Conservation (phyloP, 2,113 vertebrate species). For the Pseudolaguvia tuberculata region DNA sequence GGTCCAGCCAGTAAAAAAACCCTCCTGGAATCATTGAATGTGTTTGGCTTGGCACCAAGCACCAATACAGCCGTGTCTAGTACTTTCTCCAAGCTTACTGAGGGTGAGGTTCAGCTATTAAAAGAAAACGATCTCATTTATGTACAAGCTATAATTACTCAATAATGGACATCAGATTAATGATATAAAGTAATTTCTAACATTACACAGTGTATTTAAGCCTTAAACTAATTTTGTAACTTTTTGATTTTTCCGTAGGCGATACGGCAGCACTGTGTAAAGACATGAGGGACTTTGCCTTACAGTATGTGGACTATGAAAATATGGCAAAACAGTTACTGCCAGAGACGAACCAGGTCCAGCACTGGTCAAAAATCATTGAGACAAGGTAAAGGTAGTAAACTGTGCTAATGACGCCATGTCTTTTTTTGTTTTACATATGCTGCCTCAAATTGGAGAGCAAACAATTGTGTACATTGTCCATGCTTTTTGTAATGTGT, state of each 20-base stretch:
- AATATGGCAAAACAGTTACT: slow-evolving; percentile 73
- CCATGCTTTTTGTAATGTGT: too few relatives aligned
- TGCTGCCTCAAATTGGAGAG: too few relatives aligned
- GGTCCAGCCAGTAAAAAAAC: slow-evolving; percentile 73
- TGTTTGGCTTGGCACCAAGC: slow-evolving; percentile 71
- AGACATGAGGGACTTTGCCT: slow-evolving; percentile 72
- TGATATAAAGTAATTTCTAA: not conserved
- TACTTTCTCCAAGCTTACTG: slow-evolving; percentile 75
- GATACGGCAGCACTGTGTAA: slow-evolving; percentile 69
- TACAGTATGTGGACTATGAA: slow-evolving; percentile 70
- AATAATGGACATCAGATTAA: not conserved
- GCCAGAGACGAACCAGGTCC: slow-evolving; percentile 71
- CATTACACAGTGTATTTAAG: not conserved
- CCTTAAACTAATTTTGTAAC: not conserved
- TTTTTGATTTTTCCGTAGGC: slow-evolving; percentile 52
- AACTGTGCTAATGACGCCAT: not conserved
- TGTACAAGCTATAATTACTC: not conserved
- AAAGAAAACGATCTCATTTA: not conserved
- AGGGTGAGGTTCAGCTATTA: slow-evolving; percentile 58
- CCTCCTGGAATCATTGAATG: slow-evolving; percentile 66
- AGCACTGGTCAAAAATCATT: slow-evolving; percentile 78
- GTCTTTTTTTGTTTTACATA: not conserved
- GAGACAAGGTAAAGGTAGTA: slow-evolving; percentile 65
- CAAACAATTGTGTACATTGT: too few relatives aligned
- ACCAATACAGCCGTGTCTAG: slow-evolving; percentile 74